Evolutionary conservation across 1,140 invertebrate species (phyloP).

Genomic region (Adoxophyes honmai): DNA sequence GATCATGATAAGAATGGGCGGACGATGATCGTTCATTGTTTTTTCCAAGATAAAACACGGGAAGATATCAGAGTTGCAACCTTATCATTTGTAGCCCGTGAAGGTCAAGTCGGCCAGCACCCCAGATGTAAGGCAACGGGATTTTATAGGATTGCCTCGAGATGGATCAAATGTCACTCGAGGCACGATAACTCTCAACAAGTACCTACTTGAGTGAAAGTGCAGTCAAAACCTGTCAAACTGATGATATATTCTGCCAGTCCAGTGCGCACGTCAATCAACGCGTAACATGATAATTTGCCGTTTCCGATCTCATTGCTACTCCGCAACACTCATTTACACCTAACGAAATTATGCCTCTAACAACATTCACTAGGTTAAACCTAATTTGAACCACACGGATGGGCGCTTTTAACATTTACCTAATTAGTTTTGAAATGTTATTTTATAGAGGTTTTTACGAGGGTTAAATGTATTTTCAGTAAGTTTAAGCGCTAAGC

Average conservation of each 20-base stretch:
- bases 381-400: too few relatives aligned
- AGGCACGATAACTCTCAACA: not conserved
- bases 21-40: conserved; percentile 53
- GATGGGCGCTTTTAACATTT: too few relatives aligned
- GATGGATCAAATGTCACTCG: conserved; percentile 14
- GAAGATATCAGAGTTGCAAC: conserved; percentile 47
- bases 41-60: conserved; percentile 38
- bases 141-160: conserved; percentile 37
- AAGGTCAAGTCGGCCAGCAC: conserved; percentile 45
- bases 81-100: conserved; percentile 40
- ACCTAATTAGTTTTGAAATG: too few relatives aligned
- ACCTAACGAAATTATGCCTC: not conserved
- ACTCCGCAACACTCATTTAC: conserved; percentile 3
- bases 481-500: too few relatives aligned
- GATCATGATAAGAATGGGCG: conserved; percentile 51
- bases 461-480: too few relatives aligned
- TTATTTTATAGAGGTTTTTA: too few relatives aligned
- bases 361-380: not conserved
- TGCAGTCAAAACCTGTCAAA: not conserved
- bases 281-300: conserved; percentile 2
- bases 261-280: not conserved
- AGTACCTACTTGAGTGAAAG: not conserved
- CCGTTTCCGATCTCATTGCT: not conserved
- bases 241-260: not conserved
- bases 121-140: conserved; percentile 34